Conservation (phyloP, 2,888 invertebrate genomes). For the Ochlodes sylvanus region DNA sequence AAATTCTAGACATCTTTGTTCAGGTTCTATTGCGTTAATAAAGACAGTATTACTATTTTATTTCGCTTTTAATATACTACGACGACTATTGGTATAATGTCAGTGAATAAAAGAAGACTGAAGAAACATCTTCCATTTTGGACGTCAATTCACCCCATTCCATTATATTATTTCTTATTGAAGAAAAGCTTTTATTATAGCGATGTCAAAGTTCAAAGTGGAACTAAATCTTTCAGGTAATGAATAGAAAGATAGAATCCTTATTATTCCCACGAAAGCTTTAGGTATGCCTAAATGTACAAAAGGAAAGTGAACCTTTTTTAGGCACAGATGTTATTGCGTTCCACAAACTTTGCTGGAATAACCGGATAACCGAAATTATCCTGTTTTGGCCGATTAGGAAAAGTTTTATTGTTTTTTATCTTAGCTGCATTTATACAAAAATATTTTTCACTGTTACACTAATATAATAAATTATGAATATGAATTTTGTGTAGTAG, state of each 20-base stretch:
- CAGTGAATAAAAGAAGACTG: too few relatives aligned
- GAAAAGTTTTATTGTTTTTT: not conserved
- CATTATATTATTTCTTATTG: not conserved
- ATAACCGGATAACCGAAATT: not conserved
- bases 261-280: not conserved
- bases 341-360: not conserved
- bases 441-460: too few relatives aligned
- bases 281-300: slow-evolving; percentile 3
- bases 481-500: too few relatives aligned
- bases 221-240: not conserved
- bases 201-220: not conserved
- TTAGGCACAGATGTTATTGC: not conserved
- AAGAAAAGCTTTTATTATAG: not conserved
- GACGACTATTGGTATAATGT: too few relatives aligned
- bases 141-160: not conserved
- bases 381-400: not conserved
- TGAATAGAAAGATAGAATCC: not conserved
- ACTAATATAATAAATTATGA: too few relatives aligned
- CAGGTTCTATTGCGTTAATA: too few relatives aligned
- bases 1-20: too few relatives aligned
- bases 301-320: not conserved
- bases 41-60: too few relatives aligned
- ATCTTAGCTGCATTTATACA: too few relatives aligned
- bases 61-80: too few relatives aligned
- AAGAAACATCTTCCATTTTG: too few relatives aligned